Conservation (phyloP, 2,888 invertebrate genomes). For the Nymphalis c-album region DNA sequence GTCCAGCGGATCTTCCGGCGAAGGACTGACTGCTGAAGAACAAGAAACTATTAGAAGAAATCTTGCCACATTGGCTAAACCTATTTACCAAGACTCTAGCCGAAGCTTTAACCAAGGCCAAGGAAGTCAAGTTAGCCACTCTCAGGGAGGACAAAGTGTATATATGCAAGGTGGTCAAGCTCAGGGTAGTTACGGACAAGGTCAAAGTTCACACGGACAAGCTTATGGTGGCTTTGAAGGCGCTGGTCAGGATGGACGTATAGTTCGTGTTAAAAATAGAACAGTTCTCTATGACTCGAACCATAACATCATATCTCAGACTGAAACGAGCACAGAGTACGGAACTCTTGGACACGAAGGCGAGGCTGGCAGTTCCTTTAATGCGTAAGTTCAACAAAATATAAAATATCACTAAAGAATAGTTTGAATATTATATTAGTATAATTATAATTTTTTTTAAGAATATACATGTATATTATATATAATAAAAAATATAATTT, state of each 20-base stretch:
- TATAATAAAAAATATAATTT: conserved; percentile 26
- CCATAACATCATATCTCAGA: conserved; percentile 70
- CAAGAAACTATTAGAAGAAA: conserved; percentile 59
- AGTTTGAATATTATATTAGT: neutral
- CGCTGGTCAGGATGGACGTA: conserved; percentile 50
- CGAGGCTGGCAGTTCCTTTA: conserved; percentile 71
- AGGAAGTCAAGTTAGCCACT: conserved; percentile 33
- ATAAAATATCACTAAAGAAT: neutral
- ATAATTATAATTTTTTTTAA: neutral
- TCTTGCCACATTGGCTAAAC: conserved; percentile 49
- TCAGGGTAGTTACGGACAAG: conserved; percentile 40
- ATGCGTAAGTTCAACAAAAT: conserved; percentile 61
- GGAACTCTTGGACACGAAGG: conserved; percentile 70
- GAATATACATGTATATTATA: neutral
- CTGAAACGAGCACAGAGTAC: conserved; percentile 79
- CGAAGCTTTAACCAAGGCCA: conserved; percentile 38
- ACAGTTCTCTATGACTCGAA: conserved; percentile 67
- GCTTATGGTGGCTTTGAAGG: conserved; percentile 41
- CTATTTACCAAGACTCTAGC: conserved; percentile 41
- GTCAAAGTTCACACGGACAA: conserved; percentile 32
- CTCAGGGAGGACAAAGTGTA: conserved; percentile 34
- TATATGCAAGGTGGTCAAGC: conserved; percentile 35
- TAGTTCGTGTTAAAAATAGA: conserved; percentile 60
- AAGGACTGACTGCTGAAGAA: conserved; percentile 58
- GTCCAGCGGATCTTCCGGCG: conserved; percentile 48